A percentile compares a stretch with the other conserved stretches of the same genome.
phyloP scores from a whole-genome alignment of 2,797 vertebrate genomes.

The Orestias chungarensis region DNA sequence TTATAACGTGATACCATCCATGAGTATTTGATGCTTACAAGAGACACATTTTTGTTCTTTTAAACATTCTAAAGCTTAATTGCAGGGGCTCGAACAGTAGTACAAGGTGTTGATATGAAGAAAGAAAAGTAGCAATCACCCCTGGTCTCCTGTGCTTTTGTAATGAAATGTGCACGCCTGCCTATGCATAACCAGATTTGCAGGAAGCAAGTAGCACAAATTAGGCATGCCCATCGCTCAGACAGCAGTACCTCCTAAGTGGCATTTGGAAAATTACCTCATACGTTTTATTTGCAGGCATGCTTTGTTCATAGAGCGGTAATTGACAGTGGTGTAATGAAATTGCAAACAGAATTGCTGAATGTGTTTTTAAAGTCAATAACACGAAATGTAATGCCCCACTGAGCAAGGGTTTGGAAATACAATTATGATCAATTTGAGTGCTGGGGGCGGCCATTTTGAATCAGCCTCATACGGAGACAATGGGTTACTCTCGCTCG shows the following conservation, averaged over 20 bases:
- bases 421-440: constrained; percentile 82
- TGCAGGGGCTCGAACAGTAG: constrained; percentile 68
- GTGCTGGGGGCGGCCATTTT: constrained; percentile 76
- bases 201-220: constrained; percentile 71
- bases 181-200: constrained; percentile 73
- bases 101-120: constrained; percentile 70
- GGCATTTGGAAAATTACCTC: constrained; percentile 78
- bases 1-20: constrained; percentile 19
- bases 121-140: constrained; percentile 69
- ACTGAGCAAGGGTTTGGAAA: constrained; percentile 77
- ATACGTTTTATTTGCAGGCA: constrained; percentile 77
- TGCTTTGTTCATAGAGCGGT: constrained; percentile 69
- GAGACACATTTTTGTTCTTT: constrained; percentile 64
- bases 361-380: constrained; percentile 83
- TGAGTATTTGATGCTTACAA: constrained; percentile 55
- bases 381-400: constrained; percentile 77
- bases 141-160: constrained; percentile 69
- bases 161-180: constrained; percentile 71
- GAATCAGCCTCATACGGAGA: constrained; percentile 77
- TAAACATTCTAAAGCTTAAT: constrained; percentile 81
- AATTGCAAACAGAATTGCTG: constrained; percentile 73
- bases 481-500: constrained; percentile 66
- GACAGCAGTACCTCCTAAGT: constrained; percentile 69
- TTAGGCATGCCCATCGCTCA: constrained; percentile 72
- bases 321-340: constrained; percentile 79